These are phyloP conservation scores for Naja naja DNA, from an alignment of 2,113 vertebrate species.

Conservation along the genomic window DNA sequence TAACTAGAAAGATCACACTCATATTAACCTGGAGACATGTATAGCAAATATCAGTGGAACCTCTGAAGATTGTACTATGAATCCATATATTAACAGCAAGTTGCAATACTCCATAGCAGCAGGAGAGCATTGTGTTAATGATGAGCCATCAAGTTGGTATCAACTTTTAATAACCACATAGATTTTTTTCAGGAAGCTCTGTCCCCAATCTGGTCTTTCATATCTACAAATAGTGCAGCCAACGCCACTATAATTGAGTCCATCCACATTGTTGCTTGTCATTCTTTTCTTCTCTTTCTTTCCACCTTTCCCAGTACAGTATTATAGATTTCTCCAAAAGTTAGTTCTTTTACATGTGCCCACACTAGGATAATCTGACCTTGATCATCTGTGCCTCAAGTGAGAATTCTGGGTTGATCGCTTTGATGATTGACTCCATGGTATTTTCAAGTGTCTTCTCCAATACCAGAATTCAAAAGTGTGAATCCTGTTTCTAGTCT, in stretches of 20 bases:
- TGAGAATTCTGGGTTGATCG: background rate
- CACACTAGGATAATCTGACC: background rate
- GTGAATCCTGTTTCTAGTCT: background rate
- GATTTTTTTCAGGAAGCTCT: background rate
- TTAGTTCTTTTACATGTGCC: background rate
- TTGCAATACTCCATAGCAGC: background rate
- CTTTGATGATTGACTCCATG: background rate
- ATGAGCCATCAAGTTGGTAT: background rate
- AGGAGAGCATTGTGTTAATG: background rate
- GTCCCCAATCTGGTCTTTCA: background rate
- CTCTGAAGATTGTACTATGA: background rate
- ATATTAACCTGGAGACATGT: background rate
- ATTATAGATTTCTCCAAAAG: background rate
- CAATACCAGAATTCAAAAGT: background rate
- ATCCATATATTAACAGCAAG: background rate
- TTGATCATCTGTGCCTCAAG: background rate
- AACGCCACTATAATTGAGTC: background rate
- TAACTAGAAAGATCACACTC: background rate
- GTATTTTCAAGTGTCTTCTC: background rate
- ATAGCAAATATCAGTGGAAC: background rate
- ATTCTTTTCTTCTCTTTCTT: background rate
- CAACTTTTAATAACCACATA: background rate
- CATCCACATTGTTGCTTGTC: background rate
- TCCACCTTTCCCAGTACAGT: background rate
- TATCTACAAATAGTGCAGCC: background rate